Evolutionary conservation across 2,113 vertebrate species (phyloP), one percentile per base, ranked within the genome.

Genomic region (Arenaria interpres): DNA sequence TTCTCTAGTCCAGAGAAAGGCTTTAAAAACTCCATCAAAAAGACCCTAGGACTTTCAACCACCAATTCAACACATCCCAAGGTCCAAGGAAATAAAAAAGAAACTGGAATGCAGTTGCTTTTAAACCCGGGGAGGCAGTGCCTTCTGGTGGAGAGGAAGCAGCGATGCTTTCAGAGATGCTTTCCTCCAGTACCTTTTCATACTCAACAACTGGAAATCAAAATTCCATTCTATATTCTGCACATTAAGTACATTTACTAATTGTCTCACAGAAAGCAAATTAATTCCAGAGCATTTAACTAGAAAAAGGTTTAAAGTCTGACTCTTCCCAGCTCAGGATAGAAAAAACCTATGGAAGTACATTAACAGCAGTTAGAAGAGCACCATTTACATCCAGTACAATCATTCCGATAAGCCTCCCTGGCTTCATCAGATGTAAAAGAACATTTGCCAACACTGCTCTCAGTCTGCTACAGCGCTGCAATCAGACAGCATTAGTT

Each of bases 141-240:
- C 88, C 95, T 80, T 94, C 96, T 96, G 87, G 72, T 77, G 79
- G 95, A 83, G 64, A 87, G 20, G 59, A 50, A 59, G 32, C 27
- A 57, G 28, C 39, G 81, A 7, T 1, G 7, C 83, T 59, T 46
- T 73, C 48, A 32, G 13, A 74, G 27, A 74, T 24, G 50, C 28
- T 10, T 35, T 41, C 32, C 23, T 39, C 63, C 12, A 60, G 35
- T 11, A 45, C 18, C 18, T 41, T 3, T 56, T 21, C 32, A 20
- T 4, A 30, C 30, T 30, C 75, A 63, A 54, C 71, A 39, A 64
- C 14, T 51, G 50, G 22, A 84, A 67, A 51, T 14, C 43, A 57
- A 41, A 80, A 57, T 43, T 37, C 51, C 39, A 33, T 24, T 39
- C 27, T 0, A 43, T 10, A 39, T 59, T 77, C 60, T 60, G 7